Conservation (phyloP, 1,140 invertebrate genomes). For the Lanistes nyassanus region DNA sequence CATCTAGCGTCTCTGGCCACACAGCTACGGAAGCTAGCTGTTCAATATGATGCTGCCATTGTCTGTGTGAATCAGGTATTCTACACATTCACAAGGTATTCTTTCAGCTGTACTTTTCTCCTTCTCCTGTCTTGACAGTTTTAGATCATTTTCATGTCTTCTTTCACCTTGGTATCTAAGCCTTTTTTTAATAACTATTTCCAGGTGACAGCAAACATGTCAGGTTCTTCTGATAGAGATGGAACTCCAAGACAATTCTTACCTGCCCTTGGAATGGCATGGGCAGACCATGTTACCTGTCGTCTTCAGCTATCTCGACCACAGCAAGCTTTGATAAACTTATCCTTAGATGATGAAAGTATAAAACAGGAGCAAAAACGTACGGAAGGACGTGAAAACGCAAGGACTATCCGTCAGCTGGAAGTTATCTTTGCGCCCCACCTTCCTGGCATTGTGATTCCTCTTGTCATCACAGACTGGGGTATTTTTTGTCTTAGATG, state of each 20-base stretch:
- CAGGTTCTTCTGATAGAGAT: background rate
- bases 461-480: constrained; percentile 52
- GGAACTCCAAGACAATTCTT: constrained; percentile 30
- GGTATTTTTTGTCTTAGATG: background rate
- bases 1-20: constrained; percentile 72
- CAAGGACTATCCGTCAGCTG: constrained; percentile 50
- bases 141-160: too few species aligned
- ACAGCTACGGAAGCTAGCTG: constrained; percentile 71
- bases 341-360: background rate
- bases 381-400: background rate
- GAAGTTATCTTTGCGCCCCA: constrained; percentile 67
- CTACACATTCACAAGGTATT: too few species aligned
- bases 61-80: constrained; percentile 81
- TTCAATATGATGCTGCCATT: constrained; percentile 71
- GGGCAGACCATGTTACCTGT: constrained; percentile 77
- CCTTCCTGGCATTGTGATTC: constrained; percentile 52
- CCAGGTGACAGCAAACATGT: constrained; percentile 33
- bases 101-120: too few species aligned
- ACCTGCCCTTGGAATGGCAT: constrained; percentile 71
- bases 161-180: too few species aligned
- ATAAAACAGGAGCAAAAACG: background rate
- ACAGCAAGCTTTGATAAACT: background rate
- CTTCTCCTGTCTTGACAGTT: too few species aligned
- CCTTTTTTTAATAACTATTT: constrained; percentile 8
- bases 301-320: constrained; percentile 71